A percentile compares a stretch with the other conserved stretches of the same genome.
Evolutionary conservation across 2,888 invertebrate species (phyloP).

Genomic region (Cosmorhoe ocellata): DNA sequence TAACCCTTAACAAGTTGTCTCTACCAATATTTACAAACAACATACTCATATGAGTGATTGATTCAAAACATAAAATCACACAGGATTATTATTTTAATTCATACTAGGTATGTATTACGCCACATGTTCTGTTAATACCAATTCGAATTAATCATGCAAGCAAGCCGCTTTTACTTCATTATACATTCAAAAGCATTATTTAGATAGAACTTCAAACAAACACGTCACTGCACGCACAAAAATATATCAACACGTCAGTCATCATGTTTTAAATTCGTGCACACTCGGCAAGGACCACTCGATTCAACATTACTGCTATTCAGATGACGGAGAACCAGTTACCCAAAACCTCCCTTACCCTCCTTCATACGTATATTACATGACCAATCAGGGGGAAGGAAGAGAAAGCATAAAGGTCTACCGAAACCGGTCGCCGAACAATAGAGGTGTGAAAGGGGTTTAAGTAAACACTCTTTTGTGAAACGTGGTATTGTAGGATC

Average conservation of each 20-base stretch:
- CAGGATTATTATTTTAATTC: too few species aligned
- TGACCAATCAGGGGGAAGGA: conserved; percentile 36
- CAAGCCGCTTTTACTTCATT: conserved; percentile 14
- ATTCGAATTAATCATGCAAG: conserved; percentile 18
- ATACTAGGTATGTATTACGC: too few species aligned
- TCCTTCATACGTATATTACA: conserved; percentile 24
- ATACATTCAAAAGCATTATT: conserved; percentile 30
- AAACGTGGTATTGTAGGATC: conserved; percentile 64
- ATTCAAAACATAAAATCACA: too few species aligned
- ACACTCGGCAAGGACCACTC: conserved; percentile 57
- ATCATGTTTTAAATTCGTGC: conserved; percentile 65
- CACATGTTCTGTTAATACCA: too few species aligned
- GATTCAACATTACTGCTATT: conserved; percentile 67
- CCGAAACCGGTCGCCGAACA: conserved; percentile 56
- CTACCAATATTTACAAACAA: too few species aligned
- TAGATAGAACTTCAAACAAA: conserved; percentile 37
- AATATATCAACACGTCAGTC: conserved; percentile 43
- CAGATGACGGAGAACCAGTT: conserved; percentile 48
- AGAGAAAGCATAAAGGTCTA: conserved; percentile 44
- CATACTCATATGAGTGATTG: too few species aligned
- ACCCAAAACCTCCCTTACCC: conserved; percentile 40
- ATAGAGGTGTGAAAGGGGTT: conserved; percentile 80
- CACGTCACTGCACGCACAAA: conserved; percentile 38
- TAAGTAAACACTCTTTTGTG: conserved; percentile 80
- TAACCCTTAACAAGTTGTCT: too few species aligned